Conservation (phyloP, 2,113 vertebrate genomes). For the Tachysurus fulvidraco region DNA sequence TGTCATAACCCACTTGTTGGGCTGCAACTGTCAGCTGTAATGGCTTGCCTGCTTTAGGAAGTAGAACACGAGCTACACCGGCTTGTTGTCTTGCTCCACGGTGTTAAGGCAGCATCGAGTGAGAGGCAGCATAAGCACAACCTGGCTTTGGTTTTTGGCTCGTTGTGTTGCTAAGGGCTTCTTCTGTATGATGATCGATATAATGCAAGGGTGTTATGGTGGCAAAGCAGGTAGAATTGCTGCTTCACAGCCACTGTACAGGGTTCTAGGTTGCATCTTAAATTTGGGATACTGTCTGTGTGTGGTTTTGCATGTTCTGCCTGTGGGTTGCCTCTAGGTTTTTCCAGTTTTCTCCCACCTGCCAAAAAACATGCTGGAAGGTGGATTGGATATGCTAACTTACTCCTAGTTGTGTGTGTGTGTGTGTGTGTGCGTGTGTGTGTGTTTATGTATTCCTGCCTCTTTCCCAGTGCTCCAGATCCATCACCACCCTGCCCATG, state of each 20-base stretch:
- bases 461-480: not conserved
- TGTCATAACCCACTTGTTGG: constrained; percentile 55
- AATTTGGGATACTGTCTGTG: not conserved
- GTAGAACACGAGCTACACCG: not conserved
- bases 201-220: not conserved
- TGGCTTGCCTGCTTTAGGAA: constrained; percentile 1
- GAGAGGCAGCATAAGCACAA: constrained; percentile 6
- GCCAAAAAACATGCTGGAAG: not conserved
- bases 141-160: not conserved
- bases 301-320: not conserved
- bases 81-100: not conserved
- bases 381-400: not conserved
- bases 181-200: not conserved
- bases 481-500: not conserved
- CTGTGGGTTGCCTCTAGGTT: not conserved
- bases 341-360: not conserved
- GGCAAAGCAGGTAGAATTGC: not conserved
- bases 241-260: not conserved
- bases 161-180: not conserved
- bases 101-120: constrained; percentile 20
- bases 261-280: not conserved
- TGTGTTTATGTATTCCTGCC: not conserved
- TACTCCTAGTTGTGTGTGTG: not conserved
- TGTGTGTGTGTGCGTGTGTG: not conserved
- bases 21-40: constrained; percentile 33